These are phyloP conservation scores for Oreotragus oreotragus DNA, from an alignment of 2,113 vertebrate species.

Conservation along the genomic window DNA sequence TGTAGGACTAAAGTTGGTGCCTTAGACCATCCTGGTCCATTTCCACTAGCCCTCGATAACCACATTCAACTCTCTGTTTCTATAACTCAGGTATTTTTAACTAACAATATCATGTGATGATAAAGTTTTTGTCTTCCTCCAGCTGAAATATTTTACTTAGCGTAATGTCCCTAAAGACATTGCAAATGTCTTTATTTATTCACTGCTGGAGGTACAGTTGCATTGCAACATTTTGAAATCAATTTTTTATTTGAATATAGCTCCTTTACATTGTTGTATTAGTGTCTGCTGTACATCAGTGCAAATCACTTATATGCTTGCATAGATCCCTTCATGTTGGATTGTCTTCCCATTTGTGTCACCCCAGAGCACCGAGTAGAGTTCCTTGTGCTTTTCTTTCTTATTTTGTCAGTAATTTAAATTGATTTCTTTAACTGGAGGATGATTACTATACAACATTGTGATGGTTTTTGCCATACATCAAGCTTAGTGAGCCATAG, in stretches of 20 bases:
- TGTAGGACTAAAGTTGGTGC: fast-evolving
- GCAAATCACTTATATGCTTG: background rate
- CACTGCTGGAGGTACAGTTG: background rate
- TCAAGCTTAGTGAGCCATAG: background rate
- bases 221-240: background rate
- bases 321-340: background rate
- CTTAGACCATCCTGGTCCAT: background rate
- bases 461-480: background rate
- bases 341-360: background rate
- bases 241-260: background rate
- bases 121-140: background rate
- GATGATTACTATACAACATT: background rate
- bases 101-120: background rate
- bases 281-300: background rate
- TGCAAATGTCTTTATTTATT: background rate
- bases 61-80: background rate
- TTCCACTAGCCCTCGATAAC: background rate
- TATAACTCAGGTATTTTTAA: background rate
- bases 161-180: background rate
- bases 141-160: background rate
- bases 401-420: background rate
- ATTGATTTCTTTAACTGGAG: background rate
- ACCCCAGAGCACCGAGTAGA: background rate
- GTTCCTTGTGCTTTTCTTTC: background rate
- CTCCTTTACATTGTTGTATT: background rate